Base-by-base conservation (phyloP, 2,888 invertebrate species). In the Ptychoptera contaminata region DNA sequence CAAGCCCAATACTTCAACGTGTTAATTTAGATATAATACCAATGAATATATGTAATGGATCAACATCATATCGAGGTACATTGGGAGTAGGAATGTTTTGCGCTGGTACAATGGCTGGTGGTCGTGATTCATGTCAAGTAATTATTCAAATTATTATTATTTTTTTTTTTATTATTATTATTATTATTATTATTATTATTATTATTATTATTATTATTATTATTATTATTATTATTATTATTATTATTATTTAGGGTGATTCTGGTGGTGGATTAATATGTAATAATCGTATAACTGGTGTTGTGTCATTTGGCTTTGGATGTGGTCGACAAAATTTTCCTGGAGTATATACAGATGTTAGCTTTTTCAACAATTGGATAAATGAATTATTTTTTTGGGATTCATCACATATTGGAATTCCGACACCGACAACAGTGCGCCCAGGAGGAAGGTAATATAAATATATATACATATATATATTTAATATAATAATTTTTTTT, bases 221-320 rank as follows among this genome's bases (percentile, higher is more conserved):
- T n/a, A n/a, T 35, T 8, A 11, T 35, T 35, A n/a, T 35, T 35
- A 11, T 11, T 30, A 30, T 30, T 14, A 12, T 7, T 14, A 36
- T 7, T 14, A n/a, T 8, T 14, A 37, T 16, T 29, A 5, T 43
- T 11, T 15, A 44, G 40, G 47, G 47, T n/a, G 49, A 49, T 42
- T 46, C 45, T 1, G 49, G 49, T 32, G 49, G 47, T 32, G 48
- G 44, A 7, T 31, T 49, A n/a, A 45, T 48, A 15, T 49, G 49
- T 38, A 32, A 11, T 12, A 40, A 43, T 5, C 35, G 36, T 14
- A 37, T 49, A 9, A 41, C 49, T n/a, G 49, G 49, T n/a, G 31
- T 48, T 16, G 49, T 48, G 10, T 45, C 45, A 16, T 48, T 40
- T 34, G 49, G 47, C 8, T 40, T 40, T 37, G 49, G 45, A 1